Conservation (phyloP, 2,797 vertebrate species). For the Sebastes cheni region DNA sequence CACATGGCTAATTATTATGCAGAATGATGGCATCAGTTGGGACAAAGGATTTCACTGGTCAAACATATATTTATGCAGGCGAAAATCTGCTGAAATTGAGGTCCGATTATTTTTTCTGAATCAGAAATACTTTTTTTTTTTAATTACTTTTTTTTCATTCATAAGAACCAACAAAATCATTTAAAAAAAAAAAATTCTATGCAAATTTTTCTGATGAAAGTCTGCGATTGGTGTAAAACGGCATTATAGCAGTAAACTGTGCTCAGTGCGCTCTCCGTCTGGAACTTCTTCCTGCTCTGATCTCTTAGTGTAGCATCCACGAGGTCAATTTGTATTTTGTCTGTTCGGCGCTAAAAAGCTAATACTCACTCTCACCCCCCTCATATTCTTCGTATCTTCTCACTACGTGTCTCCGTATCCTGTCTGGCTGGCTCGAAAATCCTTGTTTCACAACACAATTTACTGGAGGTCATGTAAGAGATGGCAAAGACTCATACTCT, state of each 20-base stretch:
- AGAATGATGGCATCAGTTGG: no score
- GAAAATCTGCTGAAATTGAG: no score
- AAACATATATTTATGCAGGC: no score
- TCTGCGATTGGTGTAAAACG: no score
- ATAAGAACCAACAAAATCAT: accelerated
- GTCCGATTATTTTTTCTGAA: no score
- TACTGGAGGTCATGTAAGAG: conserved; percentile 36
- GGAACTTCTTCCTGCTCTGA: conserved; percentile 35
- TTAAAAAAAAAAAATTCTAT: no score
- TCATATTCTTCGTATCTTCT: not conserved
- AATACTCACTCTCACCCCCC: conserved; percentile 13
- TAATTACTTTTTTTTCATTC: no score
- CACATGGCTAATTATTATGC: no score
- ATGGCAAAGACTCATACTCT: conserved; percentile 23
- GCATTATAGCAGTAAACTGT: not conserved
- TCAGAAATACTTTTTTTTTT: no score
- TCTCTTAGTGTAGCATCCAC: conserved; percentile 16
- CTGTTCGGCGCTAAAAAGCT: conserved; percentile 18
- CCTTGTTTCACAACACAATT: conserved; percentile 42
- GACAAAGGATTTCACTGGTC: no score
- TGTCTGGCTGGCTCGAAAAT: conserved; percentile 9
- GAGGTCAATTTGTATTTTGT: conserved; percentile 38
- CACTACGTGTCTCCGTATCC: not conserved
- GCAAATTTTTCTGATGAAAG: no score
- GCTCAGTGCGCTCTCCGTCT: conserved; percentile 33